A percentile compares a stretch with the other conserved stretches of the same genome.
Conservation (phyloP, 1,140 invertebrate genomes). For the Saccostrea echinata region DNA sequence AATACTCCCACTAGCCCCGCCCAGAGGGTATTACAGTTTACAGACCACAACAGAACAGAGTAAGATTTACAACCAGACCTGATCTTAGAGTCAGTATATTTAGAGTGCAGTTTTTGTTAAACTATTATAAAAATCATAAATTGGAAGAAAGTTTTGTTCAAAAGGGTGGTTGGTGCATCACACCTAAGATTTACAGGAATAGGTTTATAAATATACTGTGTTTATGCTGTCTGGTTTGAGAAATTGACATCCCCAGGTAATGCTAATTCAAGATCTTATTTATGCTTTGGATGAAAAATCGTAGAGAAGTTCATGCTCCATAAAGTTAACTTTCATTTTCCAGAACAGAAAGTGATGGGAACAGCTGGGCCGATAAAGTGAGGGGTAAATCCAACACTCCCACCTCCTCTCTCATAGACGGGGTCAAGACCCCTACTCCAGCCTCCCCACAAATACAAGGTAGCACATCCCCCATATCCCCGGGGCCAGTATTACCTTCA, state of each 20-base stretch:
- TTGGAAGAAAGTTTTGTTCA: too few relatives aligned
- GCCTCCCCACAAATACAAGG: constrained; percentile 41
- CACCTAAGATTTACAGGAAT: too few relatives aligned
- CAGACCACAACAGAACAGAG: constrained; percentile 51
- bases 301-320: not conserved
- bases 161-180: too few relatives aligned
- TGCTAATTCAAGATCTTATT: not conserved
- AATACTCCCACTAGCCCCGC: constrained; percentile 68
- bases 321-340: not conserved
- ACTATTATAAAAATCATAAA: too few relatives aligned
- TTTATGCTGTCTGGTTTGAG: not conserved
- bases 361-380: constrained; percentile 81
- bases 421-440: not conserved
- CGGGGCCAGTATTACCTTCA: constrained; percentile 58
- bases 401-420: constrained; percentile 29
- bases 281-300: not conserved
- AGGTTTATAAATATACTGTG: not conserved
- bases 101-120: not conserved
- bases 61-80: not conserved
- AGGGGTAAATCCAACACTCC: constrained; percentile 69
- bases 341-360: constrained; percentile 42
- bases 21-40: constrained; percentile 72
- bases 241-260: not conserved
- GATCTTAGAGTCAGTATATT: too few relatives aligned
- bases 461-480: constrained; percentile 47